Evolutionary conservation across 2,797 vertebrate species (phyloP), one percentile per base, ranked within the genome.

Genomic region (Anabacerthia variegaticeps): DNA sequence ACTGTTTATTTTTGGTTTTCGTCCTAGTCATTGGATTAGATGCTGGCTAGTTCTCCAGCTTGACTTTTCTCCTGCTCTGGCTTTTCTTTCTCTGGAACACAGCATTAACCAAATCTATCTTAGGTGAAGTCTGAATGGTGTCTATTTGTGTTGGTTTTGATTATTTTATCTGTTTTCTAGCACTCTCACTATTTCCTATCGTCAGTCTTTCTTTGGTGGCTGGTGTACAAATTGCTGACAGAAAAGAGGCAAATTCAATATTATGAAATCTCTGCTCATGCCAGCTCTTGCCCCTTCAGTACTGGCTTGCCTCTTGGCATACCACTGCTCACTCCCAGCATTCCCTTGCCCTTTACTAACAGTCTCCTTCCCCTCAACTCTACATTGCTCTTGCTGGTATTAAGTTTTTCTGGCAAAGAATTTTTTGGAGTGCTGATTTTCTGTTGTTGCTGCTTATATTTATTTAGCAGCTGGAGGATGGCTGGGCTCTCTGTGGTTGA

Each of bases 401-500:
- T 55, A 84, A 69, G 44, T 79, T 95, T 93, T 93, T 30, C 78
- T 91, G 68, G 61, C 37, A 87, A 78, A 76, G 14, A 49, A 18
- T 76, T 88, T 65, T 91, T 75, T 71, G 67, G 59, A 92, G n/a
- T 21, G 48, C 79, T 88, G 43, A 21, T 84, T 86, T 95, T 91
- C 85, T 88, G 79, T 80, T 67, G 44, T 74, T 76, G 71, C 84
- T 85, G 58, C 66, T 86, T 80, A 32, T 67, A 36, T 92, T 96
- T 96, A 91, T 86, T 95, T 93, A 93, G 92, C 46, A 93, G 67
- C 37, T 90, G 93, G 55, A 93, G 67, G 85, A 71, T 94, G 83
- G 66, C 69, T 88, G 89, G n/a, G 63, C 55, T 95, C 39, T 86
- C 80, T 81, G 85, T 23, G 71, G 36, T 77, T 94, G 79, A 93